phyloP scores from a whole-genome alignment of 2,888 invertebrate species.

The Drosophila pegasa region DNA sequence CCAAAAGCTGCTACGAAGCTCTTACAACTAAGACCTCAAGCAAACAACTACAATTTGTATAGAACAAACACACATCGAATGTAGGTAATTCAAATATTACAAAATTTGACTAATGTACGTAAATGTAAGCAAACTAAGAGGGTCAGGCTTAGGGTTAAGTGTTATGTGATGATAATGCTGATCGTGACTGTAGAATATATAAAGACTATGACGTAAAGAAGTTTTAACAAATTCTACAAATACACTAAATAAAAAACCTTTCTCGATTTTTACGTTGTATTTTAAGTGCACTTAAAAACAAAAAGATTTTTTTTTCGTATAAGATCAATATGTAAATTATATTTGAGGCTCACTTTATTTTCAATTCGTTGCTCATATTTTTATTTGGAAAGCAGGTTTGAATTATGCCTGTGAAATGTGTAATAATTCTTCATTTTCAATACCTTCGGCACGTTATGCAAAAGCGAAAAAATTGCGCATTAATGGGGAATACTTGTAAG shows the following conservation, averaged over 20 bases:
- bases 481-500: slow-evolving; percentile 79
- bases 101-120: background rate
- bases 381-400: slow-evolving; percentile 6
- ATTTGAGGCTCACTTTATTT: background rate
- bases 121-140: background rate
- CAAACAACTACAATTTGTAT: slow-evolving; percentile 34
- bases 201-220: background rate
- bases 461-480: slow-evolving; percentile 27
- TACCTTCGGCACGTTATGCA: slow-evolving; percentile 43
- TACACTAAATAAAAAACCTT: too few relatives aligned
- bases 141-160: background rate
- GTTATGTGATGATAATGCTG: background rate
- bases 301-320: background rate
- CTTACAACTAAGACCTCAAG: slow-evolving; percentile 17
- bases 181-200: background rate
- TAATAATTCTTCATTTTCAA: slow-evolving; percentile 74
- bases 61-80: slow-evolving; percentile 21
- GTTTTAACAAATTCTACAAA: too few relatives aligned
- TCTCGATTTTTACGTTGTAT: too few relatives aligned
- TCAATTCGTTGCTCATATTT: background rate
- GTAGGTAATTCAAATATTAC: too few relatives aligned
- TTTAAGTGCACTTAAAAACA: background rate
- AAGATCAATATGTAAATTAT: too few relatives aligned
- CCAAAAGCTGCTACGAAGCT: slow-evolving; percentile 18
- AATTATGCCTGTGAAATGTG: slow-evolving; percentile 49